phyloP scores from a whole-genome alignment of 2,888 invertebrate genomes.

The Blastobasis lacticolella region DNA sequence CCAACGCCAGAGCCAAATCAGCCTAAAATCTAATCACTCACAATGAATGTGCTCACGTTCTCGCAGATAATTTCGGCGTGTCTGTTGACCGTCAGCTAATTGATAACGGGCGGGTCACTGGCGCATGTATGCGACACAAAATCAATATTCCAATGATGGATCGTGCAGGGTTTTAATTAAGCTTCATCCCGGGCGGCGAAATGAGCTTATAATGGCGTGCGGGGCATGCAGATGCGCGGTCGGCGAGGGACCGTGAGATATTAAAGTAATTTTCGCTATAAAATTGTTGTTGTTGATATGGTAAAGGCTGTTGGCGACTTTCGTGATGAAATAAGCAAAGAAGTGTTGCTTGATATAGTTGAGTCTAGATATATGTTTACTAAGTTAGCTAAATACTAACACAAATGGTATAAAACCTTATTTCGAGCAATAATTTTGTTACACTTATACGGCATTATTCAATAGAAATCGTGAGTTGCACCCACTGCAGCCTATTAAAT shows the following conservation, averaged over 20 bases:
- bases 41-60: too few species aligned
- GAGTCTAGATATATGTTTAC: too few species aligned
- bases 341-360: not conserved
- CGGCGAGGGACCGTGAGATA: too few species aligned
- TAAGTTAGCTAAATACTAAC: too few species aligned
- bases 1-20: too few species aligned
- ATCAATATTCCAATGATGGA: conserved; percentile 67
- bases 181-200: conserved; percentile 61
- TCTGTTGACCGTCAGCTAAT: conserved; percentile 30
- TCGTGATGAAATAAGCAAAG: not conserved
- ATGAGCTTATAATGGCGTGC: conserved; percentile 55
- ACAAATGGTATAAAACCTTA: too few species aligned
- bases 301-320: conserved; percentile 3
- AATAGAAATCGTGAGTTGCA: not conserved
- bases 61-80: too few species aligned
- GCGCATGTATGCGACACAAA: conserved; percentile 62
- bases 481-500: not conserved
- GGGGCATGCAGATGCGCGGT: too few species aligned
- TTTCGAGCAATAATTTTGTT: not conserved
- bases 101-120: conserved; percentile 45
- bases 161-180: conserved; percentile 67
- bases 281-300: too few species aligned
- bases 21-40: too few species aligned
- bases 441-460: conserved; percentile 19
- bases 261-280: too few species aligned